Percentiles rank a stretch among this genome's conserved stretches.
phyloP scores from a whole-genome alignment of 2,888 invertebrate species.

The Dolichopus griseipennis region DNA sequence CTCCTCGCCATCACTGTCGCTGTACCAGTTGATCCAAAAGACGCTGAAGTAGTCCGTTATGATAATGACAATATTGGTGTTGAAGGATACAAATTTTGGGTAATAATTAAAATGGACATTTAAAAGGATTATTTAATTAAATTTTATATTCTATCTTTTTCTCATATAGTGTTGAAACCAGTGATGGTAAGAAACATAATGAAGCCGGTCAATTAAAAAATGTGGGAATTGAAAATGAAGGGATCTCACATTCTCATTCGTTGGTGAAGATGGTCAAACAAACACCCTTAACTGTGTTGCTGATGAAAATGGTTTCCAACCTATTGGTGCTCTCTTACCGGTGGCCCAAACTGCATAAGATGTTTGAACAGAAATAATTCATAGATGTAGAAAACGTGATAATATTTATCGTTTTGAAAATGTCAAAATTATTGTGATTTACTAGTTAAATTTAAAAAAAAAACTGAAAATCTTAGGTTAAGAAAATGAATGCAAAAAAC shows the following conservation, averaged over 20 bases:
- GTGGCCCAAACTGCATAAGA: conserved; percentile 26
- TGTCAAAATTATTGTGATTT: no score
- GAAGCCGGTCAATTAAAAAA: conserved; percentile 49
- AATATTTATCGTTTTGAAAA: no score
- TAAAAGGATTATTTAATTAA: conserved; percentile 10
- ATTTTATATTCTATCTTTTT: conserved; percentile 11
- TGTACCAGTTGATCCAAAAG: conserved; percentile 41
- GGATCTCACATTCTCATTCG: conserved; percentile 46
- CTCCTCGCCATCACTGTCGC: conserved; percentile 37
- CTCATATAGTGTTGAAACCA: conserved; percentile 36
- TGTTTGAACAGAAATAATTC: neutral
- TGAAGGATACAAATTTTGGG: conserved; percentile 52
- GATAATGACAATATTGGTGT: conserved; percentile 47
- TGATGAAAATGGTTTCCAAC: conserved; percentile 44
- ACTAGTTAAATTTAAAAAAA: no score
- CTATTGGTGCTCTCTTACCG: conserved; percentile 46
- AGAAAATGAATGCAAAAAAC: no score
- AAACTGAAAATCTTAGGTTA: no score
- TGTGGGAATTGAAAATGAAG: conserved; percentile 47
- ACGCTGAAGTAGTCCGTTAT: conserved; percentile 48
- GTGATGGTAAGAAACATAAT: conserved; percentile 47
- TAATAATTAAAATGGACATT: conserved; percentile 41
- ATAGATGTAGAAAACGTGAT: neutral
- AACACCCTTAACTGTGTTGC: conserved; percentile 49
- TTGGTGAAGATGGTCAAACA: conserved; percentile 49